phyloP scores from a whole-genome alignment of 2,113 vertebrate species.

The Helogale parvula region DNA sequence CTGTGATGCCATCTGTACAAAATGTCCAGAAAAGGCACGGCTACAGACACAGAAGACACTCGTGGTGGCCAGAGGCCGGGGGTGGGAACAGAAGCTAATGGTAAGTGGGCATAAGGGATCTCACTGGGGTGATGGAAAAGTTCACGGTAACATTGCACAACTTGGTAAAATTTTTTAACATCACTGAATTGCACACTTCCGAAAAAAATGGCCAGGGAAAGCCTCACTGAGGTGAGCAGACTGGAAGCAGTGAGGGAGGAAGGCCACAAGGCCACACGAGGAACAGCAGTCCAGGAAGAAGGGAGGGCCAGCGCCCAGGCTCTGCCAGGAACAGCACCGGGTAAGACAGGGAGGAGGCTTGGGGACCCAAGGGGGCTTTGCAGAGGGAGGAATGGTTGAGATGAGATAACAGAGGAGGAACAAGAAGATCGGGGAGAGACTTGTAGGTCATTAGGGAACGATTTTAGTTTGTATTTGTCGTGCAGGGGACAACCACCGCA shows the following conservation, averaged over 20 bases:
- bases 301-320: background rate
- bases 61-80: background rate
- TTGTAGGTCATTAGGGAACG: background rate
- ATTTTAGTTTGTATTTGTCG: background rate
- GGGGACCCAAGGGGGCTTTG: background rate
- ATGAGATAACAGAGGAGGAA: background rate
- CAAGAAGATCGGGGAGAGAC: background rate
- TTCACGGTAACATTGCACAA: background rate
- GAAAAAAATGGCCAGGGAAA: background rate
- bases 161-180: background rate
- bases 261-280: background rate
- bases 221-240: background rate
- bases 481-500: background rate
- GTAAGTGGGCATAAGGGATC: background rate
- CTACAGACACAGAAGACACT: background rate
- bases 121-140: background rate
- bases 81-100: background rate
- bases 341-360: no score
- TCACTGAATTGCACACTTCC: background rate
- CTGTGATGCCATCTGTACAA: background rate
- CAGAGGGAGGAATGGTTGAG: background rate
- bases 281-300: background rate
- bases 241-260: background rate
- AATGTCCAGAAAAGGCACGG: conserved; percentile 23
- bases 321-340: background rate